Evolutionary conservation across 2,797 vertebrate genomes (phyloP).

Genomic region (Enteromius mattozi): DNA sequence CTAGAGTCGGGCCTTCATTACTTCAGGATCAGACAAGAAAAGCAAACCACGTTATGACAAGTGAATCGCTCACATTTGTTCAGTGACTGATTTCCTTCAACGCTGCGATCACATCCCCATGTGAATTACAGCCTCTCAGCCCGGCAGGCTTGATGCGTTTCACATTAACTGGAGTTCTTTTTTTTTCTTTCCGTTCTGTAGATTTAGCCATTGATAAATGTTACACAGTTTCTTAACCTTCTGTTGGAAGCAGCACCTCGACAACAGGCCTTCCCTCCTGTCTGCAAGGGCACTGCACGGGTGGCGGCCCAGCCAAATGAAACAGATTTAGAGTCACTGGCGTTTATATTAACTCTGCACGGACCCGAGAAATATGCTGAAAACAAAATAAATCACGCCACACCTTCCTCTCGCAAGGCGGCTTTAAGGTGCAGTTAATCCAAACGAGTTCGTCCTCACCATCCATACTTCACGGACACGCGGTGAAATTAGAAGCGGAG

Average conservation of each 20-base stretch:
- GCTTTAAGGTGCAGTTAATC: slow-evolving; percentile 73
- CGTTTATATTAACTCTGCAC: slow-evolving; percentile 63
- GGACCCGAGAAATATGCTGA: slow-evolving; percentile 52
- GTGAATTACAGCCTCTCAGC: slow-evolving; percentile 24
- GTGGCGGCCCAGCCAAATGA: slow-evolving; percentile 64
- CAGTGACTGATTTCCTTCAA: slow-evolving; percentile 5
- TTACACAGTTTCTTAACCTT: slow-evolving; percentile 64
- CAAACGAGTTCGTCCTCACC: slow-evolving; percentile 54
- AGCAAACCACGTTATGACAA: slow-evolving; percentile 13
- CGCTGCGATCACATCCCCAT: not conserved
- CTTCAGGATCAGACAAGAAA: not conserved
- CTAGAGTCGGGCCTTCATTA: not conserved
- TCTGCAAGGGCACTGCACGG: slow-evolving; percentile 55
- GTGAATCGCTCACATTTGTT: not conserved
- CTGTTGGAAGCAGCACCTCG: slow-evolving; percentile 67
- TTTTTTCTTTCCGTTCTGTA: slow-evolving; percentile 12
- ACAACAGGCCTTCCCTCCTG: slow-evolving; percentile 67
- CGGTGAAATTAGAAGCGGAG: slow-evolving; percentile 64
- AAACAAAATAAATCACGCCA: slow-evolving; percentile 70
- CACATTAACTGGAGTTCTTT: not conserved
- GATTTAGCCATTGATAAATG: slow-evolving; percentile 69
- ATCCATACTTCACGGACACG: slow-evolving; percentile 63
- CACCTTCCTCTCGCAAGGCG: slow-evolving; percentile 53
- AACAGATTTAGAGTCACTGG: slow-evolving; percentile 64
- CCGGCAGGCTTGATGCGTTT: slow-evolving; percentile 6